Base-by-base conservation (phyloP, 2,797 vertebrate species). In the Amniataba percoides region DNA sequence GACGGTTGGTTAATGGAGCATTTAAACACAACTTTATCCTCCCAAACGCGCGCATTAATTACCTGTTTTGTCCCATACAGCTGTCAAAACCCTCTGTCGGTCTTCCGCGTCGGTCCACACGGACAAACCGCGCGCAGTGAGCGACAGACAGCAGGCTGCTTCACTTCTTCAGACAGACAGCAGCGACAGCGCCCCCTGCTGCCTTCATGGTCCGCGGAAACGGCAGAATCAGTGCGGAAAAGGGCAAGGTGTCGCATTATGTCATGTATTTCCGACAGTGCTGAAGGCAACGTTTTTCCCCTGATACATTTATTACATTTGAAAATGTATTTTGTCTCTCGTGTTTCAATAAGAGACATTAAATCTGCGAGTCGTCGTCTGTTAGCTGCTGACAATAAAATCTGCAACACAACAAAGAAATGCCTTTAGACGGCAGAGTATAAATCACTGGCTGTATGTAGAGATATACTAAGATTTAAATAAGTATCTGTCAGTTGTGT, bases 51-150 rank as follows among this genome's bases (percentile, higher is more conserved):
- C 27, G 5, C 3, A 31, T 31, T 31, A 31, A 31, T 31, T 31
- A 18, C 88, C 88, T 87, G 71, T 21, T 83, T 71, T 85, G 80
- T 49, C 75, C 83, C 79, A 76, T 82, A 13, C 11, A 34, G 5
- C 23, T 64, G 48, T 68, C 74, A 46, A 61, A 39, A 42, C 57
- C 68, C 15, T 36, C 34, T 31, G 61, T 48, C 23, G 2, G 18
- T 49, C 27, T 60, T 49, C 40, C 21, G 57, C 10, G 7, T 58
- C 7, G 16, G 8, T 78, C 53, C 8, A 9, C 7, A 52, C 11
- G 18, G 46, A 57, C 31, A 31, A 3, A 19, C 39, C 6, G 1
- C 49, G 21, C 7, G 3, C 8, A 7, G 34, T 36, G 34, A 36
- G 34, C 34, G 34, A 36, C 34, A n/a, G 42, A 39, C 3, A n/a